phyloP scores from a whole-genome alignment of 2,113 vertebrate genomes.

The Suricata suricatta region DNA sequence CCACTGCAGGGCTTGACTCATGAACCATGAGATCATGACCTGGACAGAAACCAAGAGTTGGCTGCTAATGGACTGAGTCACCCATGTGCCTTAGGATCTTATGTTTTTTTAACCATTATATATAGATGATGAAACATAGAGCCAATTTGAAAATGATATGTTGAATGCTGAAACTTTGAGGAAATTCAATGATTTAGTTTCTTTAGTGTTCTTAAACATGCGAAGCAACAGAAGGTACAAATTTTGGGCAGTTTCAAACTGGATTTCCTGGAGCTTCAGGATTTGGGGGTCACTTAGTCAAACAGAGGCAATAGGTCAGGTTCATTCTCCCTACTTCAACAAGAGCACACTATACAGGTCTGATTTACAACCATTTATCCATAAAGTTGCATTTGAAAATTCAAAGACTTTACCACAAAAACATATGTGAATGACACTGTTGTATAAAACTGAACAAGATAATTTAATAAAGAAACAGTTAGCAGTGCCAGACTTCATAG shows the following conservation, averaged over 20 bases:
- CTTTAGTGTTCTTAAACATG: neutral
- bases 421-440: neutral
- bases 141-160: neutral
- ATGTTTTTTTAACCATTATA: neutral
- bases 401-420: neutral
- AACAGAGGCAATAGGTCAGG: neutral
- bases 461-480: neutral
- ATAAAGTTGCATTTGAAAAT: neutral
- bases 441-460: neutral
- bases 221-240: neutral
- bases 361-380: neutral
- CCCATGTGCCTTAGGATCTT: neutral
- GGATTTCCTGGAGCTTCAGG: neutral
- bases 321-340: neutral
- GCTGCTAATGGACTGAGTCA: too few species aligned
- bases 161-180: neutral
- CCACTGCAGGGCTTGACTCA: too few species aligned
- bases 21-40: too few species aligned
- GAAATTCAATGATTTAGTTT: neutral
- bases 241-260: neutral
- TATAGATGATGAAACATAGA: neutral
- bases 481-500: neutral
- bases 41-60: too few species aligned
- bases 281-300: neutral
- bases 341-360: neutral